These are phyloP conservation scores for Napeogenes inachia DNA, from an alignment of 2,888 invertebrate species.

Conservation along the genomic window DNA sequence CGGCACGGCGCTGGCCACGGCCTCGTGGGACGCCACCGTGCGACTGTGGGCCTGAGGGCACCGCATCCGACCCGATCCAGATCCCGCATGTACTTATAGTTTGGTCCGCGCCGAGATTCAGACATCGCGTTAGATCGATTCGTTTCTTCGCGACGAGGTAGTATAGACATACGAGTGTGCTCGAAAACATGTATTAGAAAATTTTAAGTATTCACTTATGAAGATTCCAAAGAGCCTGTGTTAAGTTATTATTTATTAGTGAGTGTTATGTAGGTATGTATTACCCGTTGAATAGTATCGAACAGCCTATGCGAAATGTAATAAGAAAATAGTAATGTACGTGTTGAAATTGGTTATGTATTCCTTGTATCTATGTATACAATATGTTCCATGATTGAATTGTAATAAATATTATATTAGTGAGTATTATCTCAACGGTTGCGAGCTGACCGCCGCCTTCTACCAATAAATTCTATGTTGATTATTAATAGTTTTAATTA, in stretches of 20 bases:
- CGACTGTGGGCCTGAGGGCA: constrained; percentile 38
- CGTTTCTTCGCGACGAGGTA: not conserved
- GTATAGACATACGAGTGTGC: not conserved
- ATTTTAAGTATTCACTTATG: constrained; percentile 4
- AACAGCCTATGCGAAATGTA: not conserved
- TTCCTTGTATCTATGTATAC: no score
- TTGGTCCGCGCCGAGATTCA: no score
- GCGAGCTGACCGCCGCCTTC: constrained; percentile 47
- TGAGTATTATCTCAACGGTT: constrained; percentile 69
- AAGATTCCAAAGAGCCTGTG: constrained; percentile 8
- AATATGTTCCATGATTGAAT: no score
- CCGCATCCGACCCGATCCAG: not conserved
- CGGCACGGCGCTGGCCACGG: constrained; percentile 97
- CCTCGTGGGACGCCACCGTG: constrained; percentile 89
- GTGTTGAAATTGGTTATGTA: constrained; percentile 80
- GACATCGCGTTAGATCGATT: not conserved
- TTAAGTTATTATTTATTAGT: constrained; percentile 13
- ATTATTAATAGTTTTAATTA: constrained; percentile 12
- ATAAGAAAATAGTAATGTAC: constrained; percentile 71
- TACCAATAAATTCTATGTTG: constrained; percentile 15
- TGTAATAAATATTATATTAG: constrained; percentile 59
- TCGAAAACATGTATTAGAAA: constrained; percentile 8
- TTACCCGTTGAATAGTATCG: constrained; percentile 8
- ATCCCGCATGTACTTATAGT: not conserved
- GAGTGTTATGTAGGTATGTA: constrained; percentile 10